Base-by-base conservation (phyloP, 2,113 vertebrate genomes). In the Pyrgilauda ruficollis region DNA sequence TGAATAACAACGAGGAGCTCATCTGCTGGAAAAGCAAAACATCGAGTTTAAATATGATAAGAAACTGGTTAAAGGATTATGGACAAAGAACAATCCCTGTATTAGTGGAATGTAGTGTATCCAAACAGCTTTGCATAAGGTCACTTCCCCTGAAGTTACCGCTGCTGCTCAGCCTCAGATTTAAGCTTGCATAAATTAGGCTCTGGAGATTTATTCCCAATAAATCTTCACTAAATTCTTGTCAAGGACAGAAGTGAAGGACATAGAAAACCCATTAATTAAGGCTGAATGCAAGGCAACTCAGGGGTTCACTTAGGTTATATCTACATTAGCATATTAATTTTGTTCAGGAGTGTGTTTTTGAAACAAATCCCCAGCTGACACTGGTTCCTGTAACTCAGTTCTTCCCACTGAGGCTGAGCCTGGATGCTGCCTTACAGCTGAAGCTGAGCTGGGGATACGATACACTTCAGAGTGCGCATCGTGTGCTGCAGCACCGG, bases 161-260 rank as follows among this genome's bases (percentile, higher is more conserved):
- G 1, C 7, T 4, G 2, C 21, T 70, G 30, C 67, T 74, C 50
- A 92, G 64, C 37, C 76, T 46, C 15, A 27, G 39, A 77, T 63
- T 75, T 81, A 64, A 88, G 15, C 28, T 13, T 73, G 33, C 13
- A 77, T 39, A 90, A 90, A 83, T 74, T 47, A 82, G 79, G 37
- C 53, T 90, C 61, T 81, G 23, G 47, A 88, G 68, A 80, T 62
- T 63, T 66, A 66, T 33, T 88, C 41, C 37, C 2, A 59, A 22
- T 85, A 77, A 56, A 86, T 94, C 59, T 90, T 78, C 18, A 30
- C 68, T 52, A 55, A 92, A 73, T 76, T 92, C 28, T 63, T 66
- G 8, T 35, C 43, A 31, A 75, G 52, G 49, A 30, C 41, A 52
- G 33, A 46, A 77, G 23, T 12, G 28, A 93, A 70, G 52, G 23